phyloP scores from a whole-genome alignment of 2,888 invertebrate genomes.

The Chesias legatella region DNA sequence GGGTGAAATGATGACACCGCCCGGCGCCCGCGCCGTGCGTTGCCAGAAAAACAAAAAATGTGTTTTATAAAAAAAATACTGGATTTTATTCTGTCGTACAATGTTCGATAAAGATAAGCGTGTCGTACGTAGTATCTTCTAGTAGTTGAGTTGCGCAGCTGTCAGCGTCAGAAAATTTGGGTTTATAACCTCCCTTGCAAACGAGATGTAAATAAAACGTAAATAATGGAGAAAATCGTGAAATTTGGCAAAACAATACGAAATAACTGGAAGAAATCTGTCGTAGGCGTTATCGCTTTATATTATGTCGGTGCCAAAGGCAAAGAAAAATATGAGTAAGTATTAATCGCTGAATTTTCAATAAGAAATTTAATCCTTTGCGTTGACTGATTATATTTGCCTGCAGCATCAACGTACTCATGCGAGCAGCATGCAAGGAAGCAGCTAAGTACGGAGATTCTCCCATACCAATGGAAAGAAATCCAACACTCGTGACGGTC shows the following conservation, averaged over 20 bases:
- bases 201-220: neutral
- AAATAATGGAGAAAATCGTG: slow-evolving; percentile 60
- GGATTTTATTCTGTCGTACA: too few species aligned
- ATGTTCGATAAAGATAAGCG: too few species aligned
- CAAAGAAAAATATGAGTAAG: slow-evolving; percentile 88
- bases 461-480: slow-evolving; percentile 77
- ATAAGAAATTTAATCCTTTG: too few species aligned
- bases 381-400: slow-evolving; percentile 10
- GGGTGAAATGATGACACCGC: too few species aligned
- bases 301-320: slow-evolving; percentile 86
- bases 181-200: too few species aligned
- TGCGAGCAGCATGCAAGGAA: slow-evolving; percentile 89
- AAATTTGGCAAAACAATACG: slow-evolving; percentile 84
- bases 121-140: too few species aligned
- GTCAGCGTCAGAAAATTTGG: too few species aligned
- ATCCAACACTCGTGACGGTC: slow-evolving; percentile 89
- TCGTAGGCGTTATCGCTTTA: slow-evolving; percentile 83
- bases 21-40: too few species aligned
- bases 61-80: too few species aligned
- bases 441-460: slow-evolving; percentile 86
- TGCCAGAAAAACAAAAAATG: too few species aligned
- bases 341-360: slow-evolving; percentile 17
- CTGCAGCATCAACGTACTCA: slow-evolving; percentile 86
- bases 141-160: too few species aligned
- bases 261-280: slow-evolving; percentile 95